Conservation (phyloP, 2,888 invertebrate genomes). For the Steinernema carpocapsae region DNA sequence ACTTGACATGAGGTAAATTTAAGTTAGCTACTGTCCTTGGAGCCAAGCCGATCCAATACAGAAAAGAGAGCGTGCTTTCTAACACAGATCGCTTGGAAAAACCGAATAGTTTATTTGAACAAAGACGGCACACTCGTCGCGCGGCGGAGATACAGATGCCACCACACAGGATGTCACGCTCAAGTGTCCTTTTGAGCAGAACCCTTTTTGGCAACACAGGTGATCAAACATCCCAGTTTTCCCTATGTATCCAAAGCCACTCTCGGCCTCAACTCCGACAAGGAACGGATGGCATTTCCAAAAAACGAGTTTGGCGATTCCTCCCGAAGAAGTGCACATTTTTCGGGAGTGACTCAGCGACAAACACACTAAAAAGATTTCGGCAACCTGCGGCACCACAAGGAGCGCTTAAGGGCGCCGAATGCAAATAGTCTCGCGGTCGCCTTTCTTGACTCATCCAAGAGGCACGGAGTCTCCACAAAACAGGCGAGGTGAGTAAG, state of each 20-base stretch:
- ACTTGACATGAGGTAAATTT: too few species aligned
- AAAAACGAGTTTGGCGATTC: constrained; percentile 20
- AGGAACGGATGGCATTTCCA: background rate
- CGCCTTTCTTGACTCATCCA: constrained; percentile 23
- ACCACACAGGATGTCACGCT: background rate
- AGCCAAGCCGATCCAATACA: too few species aligned
- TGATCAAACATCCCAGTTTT: constrained; percentile 10
- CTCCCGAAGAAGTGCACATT: constrained; percentile 25
- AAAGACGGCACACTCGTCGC: background rate
- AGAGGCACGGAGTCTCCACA: background rate
- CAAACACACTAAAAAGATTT: constrained; percentile 23
- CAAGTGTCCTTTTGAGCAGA: constrained; percentile 11
- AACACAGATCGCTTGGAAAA: too few species aligned
- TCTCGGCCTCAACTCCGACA: background rate
- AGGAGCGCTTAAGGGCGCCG: constrained; percentile 19
- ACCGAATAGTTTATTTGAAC: constrained; percentile 26
- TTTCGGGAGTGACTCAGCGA: constrained; percentile 28
- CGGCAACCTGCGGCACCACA: background rate
- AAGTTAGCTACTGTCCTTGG: too few species aligned
- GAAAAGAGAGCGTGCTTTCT: too few species aligned
- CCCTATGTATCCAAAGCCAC: background rate
- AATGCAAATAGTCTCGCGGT: constrained; percentile 29
- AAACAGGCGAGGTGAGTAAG: constrained; percentile 19
- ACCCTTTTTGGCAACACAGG: constrained; percentile 1
- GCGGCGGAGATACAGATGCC: background rate